These are phyloP conservation scores for Tribolium madens DNA, from an alignment of 1,140 invertebrate genomes.

Conservation along the genomic window DNA sequence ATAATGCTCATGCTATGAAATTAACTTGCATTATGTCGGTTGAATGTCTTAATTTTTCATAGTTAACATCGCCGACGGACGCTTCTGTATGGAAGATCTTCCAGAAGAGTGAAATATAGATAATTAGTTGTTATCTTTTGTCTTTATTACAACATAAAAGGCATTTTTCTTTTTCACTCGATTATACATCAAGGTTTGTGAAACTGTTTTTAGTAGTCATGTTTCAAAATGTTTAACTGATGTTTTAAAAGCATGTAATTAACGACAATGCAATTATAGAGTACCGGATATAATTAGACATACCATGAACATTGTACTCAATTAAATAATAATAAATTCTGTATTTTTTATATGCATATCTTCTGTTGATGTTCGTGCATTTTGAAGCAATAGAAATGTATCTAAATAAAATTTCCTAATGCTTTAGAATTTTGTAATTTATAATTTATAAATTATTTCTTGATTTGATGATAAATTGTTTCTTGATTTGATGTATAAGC, in stretches of 20 bases:
- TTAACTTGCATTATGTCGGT: background rate
- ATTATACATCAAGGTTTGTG: background rate
- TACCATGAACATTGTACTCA: background rate
- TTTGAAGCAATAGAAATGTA: too few relatives aligned
- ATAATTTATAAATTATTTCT: too few relatives aligned
- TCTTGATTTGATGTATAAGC: too few relatives aligned
- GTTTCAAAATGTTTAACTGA: background rate
- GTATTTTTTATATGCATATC: too few relatives aligned
- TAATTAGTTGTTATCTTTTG: background rate
- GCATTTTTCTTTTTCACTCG: background rate
- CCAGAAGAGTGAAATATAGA: too few relatives aligned
- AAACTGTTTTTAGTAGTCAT: background rate
- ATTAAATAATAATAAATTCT: background rate
- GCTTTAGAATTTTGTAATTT: too few relatives aligned
- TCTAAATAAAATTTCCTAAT: too few relatives aligned
- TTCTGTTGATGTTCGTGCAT: too few relatives aligned
- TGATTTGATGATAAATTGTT: too few relatives aligned
- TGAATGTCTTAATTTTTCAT: background rate
- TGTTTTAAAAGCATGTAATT: background rate
- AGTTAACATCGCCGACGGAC: background rate
- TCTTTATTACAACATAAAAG: background rate
- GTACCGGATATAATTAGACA: background rate
- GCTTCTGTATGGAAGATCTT: background rate
- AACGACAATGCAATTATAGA: background rate
- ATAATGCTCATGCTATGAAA: background rate